Base-by-base conservation (phyloP, 2,888 invertebrate genomes). In the Archips crataeganus region DNA sequence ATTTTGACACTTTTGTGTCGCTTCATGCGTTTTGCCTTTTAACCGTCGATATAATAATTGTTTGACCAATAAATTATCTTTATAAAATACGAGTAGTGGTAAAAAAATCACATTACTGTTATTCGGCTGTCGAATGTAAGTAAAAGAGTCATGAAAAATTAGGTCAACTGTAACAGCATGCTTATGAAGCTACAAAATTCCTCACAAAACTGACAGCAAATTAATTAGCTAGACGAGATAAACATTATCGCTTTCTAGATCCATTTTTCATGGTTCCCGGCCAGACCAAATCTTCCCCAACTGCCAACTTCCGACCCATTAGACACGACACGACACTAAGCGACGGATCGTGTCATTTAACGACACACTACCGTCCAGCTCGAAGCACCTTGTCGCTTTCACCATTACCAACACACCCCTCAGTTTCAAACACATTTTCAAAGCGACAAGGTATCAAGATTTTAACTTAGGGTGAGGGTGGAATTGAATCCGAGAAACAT, bases 261-360 rank as follows among this genome's bases (percentile, higher is more conserved):
- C 32, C 32, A 63, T 57, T 72, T 70, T 64, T 57, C 68, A 23
- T 62, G 51, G 64, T 72, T 63, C 63, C 72, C 32, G 54, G 51
- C 13, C 23, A 39, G 32, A 67, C 67, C 67, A n/a, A 73, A 69
- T 69, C 68, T 69, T 63, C 73, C 73, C 73, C 68, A 34, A 57
- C 67, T 63, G 49, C 45, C 47, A n/a, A 9, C 72, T 73, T 74
- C 70, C 65, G 51, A 70, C 49, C 74, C 74, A 74, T 74, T 74
- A 70, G 59, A 70, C 61, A 60, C 65, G 70, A 74, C 74, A 74
- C 74, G 69, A 73, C 73, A 73, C 62, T 68, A 68, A 72, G 67
- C 72, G 72, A 72, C 65, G 67, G 67, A 63, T 73, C 68, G 68
- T 64, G 72, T 72, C 72, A 47, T 57, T 67, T 47, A 59, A 69